Percentiles rank a stretch among this genome's conserved stretches.
Conservation (phyloP, 2,888 invertebrate genomes). For the Dryadula phaetusa region DNA sequence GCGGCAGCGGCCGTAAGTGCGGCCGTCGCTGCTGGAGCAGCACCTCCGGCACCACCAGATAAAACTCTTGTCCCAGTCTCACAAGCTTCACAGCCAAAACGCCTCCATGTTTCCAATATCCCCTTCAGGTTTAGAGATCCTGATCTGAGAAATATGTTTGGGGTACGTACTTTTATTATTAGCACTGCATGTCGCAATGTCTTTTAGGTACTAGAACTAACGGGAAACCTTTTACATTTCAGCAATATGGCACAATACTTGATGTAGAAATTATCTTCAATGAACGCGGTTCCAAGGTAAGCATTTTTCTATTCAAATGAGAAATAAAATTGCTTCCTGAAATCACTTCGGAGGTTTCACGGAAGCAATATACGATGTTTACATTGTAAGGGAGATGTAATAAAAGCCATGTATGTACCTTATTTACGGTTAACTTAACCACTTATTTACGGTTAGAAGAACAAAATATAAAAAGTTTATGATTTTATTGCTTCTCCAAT, state of each 20-base stretch:
- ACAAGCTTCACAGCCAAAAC: constrained; percentile 90
- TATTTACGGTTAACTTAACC: constrained; percentile 31
- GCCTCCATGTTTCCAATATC: constrained; percentile 99
- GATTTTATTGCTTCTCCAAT: constrained; percentile 49
- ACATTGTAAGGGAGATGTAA: constrained; percentile 45
- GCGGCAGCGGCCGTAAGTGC: constrained; percentile 73
- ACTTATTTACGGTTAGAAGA: constrained; percentile 26
- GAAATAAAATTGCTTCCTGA: constrained; percentile 66
- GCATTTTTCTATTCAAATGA: constrained; percentile 64
- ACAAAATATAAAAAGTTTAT: not conserved
- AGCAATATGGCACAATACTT: constrained; percentile 99
- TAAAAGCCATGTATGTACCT: constrained; percentile 24
- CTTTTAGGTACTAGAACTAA: constrained; percentile 43
- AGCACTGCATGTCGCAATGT: constrained; percentile 49
- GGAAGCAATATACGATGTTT: constrained; percentile 54
- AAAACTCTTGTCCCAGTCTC: constrained; percentile 81
- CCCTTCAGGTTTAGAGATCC: constrained; percentile 99
- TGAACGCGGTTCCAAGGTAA: constrained; percentile 99
- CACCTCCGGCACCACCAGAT: constrained; percentile 71
- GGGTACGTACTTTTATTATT: constrained; percentile 88
- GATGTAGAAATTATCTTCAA: constrained; percentile 99
- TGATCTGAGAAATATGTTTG: constrained; percentile 98
- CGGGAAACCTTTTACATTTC: constrained; percentile 80
- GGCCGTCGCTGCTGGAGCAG: constrained; percentile 60
- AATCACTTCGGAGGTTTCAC: constrained; percentile 66